These are phyloP conservation scores for Strix uralensis DNA, from an alignment of 2,113 vertebrate genomes.

Conservation along the genomic window DNA sequence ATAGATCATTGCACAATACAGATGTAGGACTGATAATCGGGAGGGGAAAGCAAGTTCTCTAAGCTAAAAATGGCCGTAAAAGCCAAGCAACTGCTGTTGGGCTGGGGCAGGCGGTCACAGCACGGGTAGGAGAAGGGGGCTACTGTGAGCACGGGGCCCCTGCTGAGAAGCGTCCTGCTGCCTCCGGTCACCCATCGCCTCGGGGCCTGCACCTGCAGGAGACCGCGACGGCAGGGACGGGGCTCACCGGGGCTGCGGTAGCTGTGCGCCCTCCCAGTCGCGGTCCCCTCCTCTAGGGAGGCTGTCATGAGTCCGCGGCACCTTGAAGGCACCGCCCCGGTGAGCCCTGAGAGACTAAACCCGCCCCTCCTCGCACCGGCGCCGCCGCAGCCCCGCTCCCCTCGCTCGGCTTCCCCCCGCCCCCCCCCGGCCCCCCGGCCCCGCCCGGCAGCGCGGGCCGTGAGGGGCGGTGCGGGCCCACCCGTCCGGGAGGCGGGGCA, in stretches of 20 bases:
- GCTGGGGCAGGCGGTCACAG: neutral
- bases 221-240: too few relatives aligned
- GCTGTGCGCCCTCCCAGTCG: neutral
- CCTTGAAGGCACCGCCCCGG: too few relatives aligned
- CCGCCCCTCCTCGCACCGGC: neutral
- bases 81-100: too few relatives aligned
- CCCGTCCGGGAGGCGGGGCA: fast-evolving
- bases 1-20: fast-evolving
- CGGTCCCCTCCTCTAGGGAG: neutral
- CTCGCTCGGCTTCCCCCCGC: too few relatives aligned
- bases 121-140: too few relatives aligned
- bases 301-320: neutral
- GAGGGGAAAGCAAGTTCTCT: neutral
- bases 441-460: fast-evolving
- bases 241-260: neutral
- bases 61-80: neutral
- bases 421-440: too few relatives aligned
- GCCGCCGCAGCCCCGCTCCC: too few relatives aligned
- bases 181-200: fast-evolving
- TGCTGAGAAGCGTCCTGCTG: neutral
- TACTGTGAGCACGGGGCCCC: too few relatives aligned
- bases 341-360: too few relatives aligned
- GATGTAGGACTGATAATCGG: fast-evolving
- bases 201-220: neutral
- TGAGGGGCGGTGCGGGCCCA: fast-evolving